phyloP scores from a whole-genome alignment of 2,113 vertebrate species.

The Mormyrus lacerda region DNA sequence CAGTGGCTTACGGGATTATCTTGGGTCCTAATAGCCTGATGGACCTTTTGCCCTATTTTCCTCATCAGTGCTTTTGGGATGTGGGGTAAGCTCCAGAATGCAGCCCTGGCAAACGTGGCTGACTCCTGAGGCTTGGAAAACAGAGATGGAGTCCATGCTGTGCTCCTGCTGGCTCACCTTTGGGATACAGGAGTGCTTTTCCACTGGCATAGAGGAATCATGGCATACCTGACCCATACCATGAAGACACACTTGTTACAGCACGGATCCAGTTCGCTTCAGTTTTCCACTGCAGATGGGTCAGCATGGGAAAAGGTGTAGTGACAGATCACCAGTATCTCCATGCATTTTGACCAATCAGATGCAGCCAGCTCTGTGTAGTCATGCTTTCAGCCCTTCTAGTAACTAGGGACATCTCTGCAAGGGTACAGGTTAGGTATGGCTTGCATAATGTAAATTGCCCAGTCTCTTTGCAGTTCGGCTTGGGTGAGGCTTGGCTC shows the following conservation, averaged over 20 bases:
- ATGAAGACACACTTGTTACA: neutral
- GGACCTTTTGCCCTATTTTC: conserved; percentile 55
- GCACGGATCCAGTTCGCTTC: neutral
- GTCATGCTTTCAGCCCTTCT: neutral
- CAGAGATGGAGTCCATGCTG: neutral
- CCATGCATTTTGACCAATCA: neutral
- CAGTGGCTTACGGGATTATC: conserved; percentile 67
- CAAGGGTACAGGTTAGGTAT: neutral
- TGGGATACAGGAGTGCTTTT: neutral
- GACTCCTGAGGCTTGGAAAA: neutral
- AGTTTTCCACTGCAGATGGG: neutral
- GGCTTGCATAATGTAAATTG: neutral
- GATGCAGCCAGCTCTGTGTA: neutral
- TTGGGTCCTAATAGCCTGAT: conserved; percentile 57
- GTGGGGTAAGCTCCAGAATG: neutral
- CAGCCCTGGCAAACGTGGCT: neutral
- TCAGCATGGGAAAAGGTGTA: neutral
- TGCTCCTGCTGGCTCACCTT: neutral
- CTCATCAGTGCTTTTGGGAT: conserved; percentile 21
- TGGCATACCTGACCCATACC: neutral
- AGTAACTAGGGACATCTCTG: neutral
- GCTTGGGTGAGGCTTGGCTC: neutral
- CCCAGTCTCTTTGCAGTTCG: neutral
- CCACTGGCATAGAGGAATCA: neutral
- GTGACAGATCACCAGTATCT: neutral